Conservation (phyloP, 2,888 invertebrate species). For the Tineola bisselliella region DNA sequence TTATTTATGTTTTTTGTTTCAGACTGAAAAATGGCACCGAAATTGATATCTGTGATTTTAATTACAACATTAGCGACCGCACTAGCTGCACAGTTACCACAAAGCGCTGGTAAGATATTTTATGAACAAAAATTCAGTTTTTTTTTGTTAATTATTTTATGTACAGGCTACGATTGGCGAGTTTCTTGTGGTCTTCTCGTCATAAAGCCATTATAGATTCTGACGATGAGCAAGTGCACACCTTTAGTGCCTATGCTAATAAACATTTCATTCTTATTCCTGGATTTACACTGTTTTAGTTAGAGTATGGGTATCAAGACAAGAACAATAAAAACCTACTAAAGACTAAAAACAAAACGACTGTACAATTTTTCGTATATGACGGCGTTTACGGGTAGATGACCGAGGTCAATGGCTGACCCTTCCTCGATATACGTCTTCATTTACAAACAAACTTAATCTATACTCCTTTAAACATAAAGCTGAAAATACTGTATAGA, state of each 20-base stretch:
- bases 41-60: conserved; percentile 25
- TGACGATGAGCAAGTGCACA: no score
- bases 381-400: conserved; percentile 17
- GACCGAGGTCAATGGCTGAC: conserved; percentile 20
- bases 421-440: background rate
- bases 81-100: conserved; percentile 48
- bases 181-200: no score
- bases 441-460: background rate
- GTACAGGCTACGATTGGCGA: no score
- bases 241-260: no score
- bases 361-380: no score
- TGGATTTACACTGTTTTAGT: no score
- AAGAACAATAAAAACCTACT: no score
- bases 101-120: conserved; percentile 36
- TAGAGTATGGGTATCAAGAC: no score
- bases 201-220: no score
- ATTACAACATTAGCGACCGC: conserved; percentile 45
- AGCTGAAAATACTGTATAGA: background rate
- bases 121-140: background rate
- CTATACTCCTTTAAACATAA: background rate
- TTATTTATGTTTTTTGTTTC: conserved; percentile 34
- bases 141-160: no score
- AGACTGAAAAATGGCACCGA: conserved; percentile 53
- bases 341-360: background rate
- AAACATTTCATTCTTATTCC: no score